phyloP scores from a whole-genome alignment of 2,797 vertebrate species.

The Pteronotus mesoamericanus region DNA sequence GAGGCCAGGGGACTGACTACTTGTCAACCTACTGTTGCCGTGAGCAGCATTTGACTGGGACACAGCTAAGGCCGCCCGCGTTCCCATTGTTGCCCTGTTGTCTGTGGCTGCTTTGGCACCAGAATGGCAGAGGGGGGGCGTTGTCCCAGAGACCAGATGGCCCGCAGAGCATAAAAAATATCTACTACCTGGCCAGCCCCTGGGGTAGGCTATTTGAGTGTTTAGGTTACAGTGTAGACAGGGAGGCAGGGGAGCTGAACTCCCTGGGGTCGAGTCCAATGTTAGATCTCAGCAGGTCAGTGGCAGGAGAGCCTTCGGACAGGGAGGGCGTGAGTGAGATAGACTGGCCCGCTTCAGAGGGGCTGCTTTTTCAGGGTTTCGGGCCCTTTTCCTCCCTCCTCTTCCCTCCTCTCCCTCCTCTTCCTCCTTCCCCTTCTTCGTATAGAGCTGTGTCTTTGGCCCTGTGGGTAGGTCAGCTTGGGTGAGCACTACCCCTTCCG shows the following conservation, averaged over 20 bases:
- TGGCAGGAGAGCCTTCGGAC: not conserved
- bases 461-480: not conserved
- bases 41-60: slow-evolving; percentile 10
- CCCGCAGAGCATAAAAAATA: not conserved
- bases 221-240: not conserved
- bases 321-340: not conserved
- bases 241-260: not conserved
- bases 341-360: not conserved
- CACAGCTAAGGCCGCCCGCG: not conserved
- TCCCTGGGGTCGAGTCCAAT: not conserved
- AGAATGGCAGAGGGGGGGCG: not conserved
- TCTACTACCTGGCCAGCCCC: not conserved
- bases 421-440: not conserved
- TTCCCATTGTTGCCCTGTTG: not conserved
- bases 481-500: not conserved
- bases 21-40: not conserved
- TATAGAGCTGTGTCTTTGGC: not conserved
- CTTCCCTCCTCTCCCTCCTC: no score
- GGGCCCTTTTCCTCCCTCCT: not conserved
- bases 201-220: not conserved
- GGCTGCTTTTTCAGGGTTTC: not conserved
- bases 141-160: not conserved
- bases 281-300: not conserved
- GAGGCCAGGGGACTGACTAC: not conserved
- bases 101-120: not conserved